phyloP scores from a whole-genome alignment of 2,888 invertebrate genomes.

The Apodemia hepburni region DNA sequence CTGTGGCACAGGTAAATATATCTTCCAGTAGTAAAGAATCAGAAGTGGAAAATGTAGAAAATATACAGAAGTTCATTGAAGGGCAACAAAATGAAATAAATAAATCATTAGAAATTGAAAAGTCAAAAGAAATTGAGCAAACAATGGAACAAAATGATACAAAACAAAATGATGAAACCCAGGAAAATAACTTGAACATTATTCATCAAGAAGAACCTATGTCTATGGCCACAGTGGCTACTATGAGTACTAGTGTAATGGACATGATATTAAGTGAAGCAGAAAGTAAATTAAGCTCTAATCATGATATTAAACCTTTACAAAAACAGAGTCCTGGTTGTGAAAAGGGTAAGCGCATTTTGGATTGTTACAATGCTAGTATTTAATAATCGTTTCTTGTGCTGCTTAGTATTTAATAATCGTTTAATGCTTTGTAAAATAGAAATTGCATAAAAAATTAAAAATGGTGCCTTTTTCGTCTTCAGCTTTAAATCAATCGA shows the following conservation, averaged over 20 bases:
- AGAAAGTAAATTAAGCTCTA: slow-evolving; percentile 43
- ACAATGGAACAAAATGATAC: slow-evolving; percentile 14
- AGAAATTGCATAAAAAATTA: no score
- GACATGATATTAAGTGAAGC: slow-evolving; percentile 57
- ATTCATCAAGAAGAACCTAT: slow-evolving; percentile 39
- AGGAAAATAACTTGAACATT: slow-evolving; percentile 20
- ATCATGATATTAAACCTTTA: slow-evolving; percentile 34
- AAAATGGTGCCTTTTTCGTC: no score
- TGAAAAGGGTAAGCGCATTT: slow-evolving; percentile 43
- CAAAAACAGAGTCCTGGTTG: slow-evolving; percentile 34
- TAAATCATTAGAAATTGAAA: slow-evolving; percentile 30
- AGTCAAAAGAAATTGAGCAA: slow-evolving; percentile 9
- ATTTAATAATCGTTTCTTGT: no score
- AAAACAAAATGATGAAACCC: slow-evolving; percentile 24
- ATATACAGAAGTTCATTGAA: slow-evolving; percentile 61
- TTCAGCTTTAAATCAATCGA: no score
- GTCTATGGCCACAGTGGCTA: slow-evolving; percentile 39
- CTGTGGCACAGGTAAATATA: slow-evolving; percentile 31
- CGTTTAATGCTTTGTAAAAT: no score
- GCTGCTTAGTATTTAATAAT: no score
- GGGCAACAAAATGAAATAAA: slow-evolving; percentile 52
- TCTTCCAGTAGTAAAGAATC: slow-evolving; percentile 45
- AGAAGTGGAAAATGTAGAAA: slow-evolving; percentile 61
- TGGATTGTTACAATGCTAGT: no score
- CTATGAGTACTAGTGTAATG: slow-evolving; percentile 54